phyloP scores from a whole-genome alignment of 2,797 vertebrate genomes.

The Sebastes iracundus region DNA sequence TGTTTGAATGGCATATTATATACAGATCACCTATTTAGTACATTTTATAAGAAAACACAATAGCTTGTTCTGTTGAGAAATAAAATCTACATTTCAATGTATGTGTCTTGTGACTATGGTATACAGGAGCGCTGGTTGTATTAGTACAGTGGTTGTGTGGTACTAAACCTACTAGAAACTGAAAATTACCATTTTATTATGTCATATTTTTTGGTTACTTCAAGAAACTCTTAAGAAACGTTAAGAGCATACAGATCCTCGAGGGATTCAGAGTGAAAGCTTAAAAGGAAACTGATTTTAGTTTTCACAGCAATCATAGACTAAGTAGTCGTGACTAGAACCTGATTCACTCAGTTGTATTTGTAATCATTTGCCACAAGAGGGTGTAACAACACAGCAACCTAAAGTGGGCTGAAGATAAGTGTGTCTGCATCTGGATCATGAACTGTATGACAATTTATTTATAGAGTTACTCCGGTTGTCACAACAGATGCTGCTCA shows the following conservation, averaged over 20 bases:
- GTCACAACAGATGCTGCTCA: slow-evolving; percentile 19
- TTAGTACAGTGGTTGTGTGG: background rate
- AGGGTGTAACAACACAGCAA: slow-evolving; percentile 35
- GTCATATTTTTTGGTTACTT: background rate
- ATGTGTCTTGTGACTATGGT: background rate
- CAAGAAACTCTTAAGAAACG: background rate
- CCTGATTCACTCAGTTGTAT: background rate
- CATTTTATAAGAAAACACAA: background rate
- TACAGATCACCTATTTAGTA: background rate
- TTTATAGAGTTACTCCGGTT: slow-evolving; percentile 7
- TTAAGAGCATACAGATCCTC: background rate
- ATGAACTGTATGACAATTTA: background rate
- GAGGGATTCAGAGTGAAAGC: background rate
- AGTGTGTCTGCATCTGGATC: background rate
- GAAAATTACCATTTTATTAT: too few relatives aligned
- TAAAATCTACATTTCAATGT: background rate
- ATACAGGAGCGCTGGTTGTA: background rate
- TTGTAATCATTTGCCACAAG: slow-evolving; percentile 42
- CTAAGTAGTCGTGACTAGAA: background rate
- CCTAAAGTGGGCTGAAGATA: background rate
- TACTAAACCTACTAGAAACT: background rate
- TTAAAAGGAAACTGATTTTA: background rate
- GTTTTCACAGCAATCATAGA: background rate
- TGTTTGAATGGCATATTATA: background rate
- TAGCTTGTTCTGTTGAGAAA: background rate